A percentile compares a stretch with the other conserved stretches of the same genome.
Evolutionary conservation across 2,888 invertebrate species (phyloP).

Genomic region (Epistrophe grossulariae): DNA sequence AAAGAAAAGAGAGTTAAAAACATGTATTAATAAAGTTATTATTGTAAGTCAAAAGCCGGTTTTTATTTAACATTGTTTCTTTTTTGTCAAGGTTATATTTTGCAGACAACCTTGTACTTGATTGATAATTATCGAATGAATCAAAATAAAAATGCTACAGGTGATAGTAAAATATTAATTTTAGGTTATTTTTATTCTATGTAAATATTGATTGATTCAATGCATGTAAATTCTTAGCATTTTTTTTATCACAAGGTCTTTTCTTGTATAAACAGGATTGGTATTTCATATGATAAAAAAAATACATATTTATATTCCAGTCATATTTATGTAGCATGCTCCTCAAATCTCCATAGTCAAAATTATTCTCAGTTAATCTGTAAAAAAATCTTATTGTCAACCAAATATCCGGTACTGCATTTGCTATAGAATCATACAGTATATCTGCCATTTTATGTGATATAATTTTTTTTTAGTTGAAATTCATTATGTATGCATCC

Average conservation of each 20-base stretch:
- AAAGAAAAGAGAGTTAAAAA: not conserved
- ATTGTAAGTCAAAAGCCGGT: slow-evolving; percentile 32
- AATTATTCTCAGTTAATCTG: not conserved
- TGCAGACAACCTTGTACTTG: slow-evolving; percentile 44
- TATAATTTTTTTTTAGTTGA: not conserved
- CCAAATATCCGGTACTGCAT: not conserved
- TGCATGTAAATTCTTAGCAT: not conserved
- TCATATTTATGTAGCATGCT: not conserved
- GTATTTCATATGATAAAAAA: not conserved
- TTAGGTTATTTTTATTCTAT: slow-evolving; percentile 3
- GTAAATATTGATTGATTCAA: not conserved
- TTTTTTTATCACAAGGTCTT: not conserved
- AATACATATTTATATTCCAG: not conserved
- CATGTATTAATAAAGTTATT: not conserved
- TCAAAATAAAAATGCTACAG: not conserved
- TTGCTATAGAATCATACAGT: not conserved
- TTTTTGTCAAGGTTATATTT: not conserved
- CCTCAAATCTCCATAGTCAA: not conserved
- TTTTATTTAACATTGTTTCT: not conserved
- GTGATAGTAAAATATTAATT: not conserved
- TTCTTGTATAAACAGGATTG: not conserved
- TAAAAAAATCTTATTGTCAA: too few relatives aligned
- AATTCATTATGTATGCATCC: not conserved
- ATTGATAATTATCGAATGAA: slow-evolving; percentile 23
- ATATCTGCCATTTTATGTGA: not conserved